phyloP scores from a whole-genome alignment of 2,888 invertebrate species.

The Cryptophagus acutangulus region DNA sequence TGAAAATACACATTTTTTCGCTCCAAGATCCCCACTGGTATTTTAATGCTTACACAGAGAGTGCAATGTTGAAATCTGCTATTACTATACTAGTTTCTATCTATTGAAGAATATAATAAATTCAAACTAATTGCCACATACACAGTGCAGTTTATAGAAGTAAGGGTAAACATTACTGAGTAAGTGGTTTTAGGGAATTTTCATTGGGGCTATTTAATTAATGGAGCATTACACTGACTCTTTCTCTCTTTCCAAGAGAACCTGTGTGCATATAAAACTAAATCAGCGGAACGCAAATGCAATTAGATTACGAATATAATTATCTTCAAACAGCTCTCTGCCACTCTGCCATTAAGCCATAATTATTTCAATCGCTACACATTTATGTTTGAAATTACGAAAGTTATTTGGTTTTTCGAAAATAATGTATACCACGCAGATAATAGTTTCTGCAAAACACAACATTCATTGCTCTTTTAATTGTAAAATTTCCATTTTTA shows the following conservation, averaged over 20 bases:
- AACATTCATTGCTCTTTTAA: no score
- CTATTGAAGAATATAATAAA: conserved; percentile 10
- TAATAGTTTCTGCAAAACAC: no score
- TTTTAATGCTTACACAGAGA: no score
- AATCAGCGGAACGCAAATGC: conserved; percentile 5
- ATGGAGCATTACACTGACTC: conserved; percentile 17
- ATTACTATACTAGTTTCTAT: conserved; percentile 4
- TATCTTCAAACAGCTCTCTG: conserved; percentile 1
- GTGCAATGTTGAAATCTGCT: conserved; percentile 23
- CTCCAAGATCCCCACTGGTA: no score
- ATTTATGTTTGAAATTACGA: no score
- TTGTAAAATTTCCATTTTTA: no score
- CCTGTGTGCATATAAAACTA: conserved; percentile 14
- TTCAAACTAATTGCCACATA: conserved; percentile 10
- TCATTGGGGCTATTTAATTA: conserved; percentile 20
- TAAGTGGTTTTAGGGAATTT: conserved; percentile 21
- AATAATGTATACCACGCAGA: no score
- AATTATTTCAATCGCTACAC: background rate
- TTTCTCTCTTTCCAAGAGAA: no score
- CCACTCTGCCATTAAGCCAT: conserved; percentile 2
- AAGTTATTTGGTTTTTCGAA: no score
- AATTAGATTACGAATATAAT: background rate
- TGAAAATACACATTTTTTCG: no score
- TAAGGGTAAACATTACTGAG: conserved; percentile 7
- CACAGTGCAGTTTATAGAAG: conserved; percentile 7